Percentiles rank a stretch among this genome's conserved stretches.
Evolutionary conservation across 2,888 invertebrate species (phyloP).

Genomic region (Anodontia alba): DNA sequence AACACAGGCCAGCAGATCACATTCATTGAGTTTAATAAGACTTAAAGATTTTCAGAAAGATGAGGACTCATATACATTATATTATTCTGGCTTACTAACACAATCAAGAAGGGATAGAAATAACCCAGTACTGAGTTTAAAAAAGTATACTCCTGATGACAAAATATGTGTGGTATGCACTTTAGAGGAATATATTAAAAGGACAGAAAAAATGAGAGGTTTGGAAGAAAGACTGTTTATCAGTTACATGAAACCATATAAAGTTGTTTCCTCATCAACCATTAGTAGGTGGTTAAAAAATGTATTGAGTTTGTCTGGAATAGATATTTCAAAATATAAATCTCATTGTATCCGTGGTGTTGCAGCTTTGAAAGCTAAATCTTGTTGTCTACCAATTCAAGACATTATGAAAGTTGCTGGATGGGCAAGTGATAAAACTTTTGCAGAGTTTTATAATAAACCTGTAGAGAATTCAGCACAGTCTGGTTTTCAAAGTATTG

Average conservation of each 20-base stretch:
- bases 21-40: not conserved
- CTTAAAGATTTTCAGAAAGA: not conserved
- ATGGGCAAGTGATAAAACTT: not conserved
- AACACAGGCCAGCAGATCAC: not conserved
- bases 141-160: not conserved
- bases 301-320: not conserved
- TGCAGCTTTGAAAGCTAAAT: not conserved
- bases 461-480: too few relatives aligned
- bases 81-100: not conserved
- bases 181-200: not conserved
- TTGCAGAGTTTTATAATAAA: not conserved
- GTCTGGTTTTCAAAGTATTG: too few relatives aligned
- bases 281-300: not conserved
- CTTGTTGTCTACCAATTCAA: not conserved
- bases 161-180: not conserved
- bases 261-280: not conserved
- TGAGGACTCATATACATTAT: not conserved
- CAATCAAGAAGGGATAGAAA: not conserved
- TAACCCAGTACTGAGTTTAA: not conserved
- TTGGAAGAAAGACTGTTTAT: not conserved
- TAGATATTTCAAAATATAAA: not conserved
- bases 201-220: not conserved
- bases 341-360: not conserved
- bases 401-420: not conserved
- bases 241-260: not conserved